Evolutionary conservation across 2,888 invertebrate genomes (phyloP).

Genomic region (Helobdella robusta): DNA sequence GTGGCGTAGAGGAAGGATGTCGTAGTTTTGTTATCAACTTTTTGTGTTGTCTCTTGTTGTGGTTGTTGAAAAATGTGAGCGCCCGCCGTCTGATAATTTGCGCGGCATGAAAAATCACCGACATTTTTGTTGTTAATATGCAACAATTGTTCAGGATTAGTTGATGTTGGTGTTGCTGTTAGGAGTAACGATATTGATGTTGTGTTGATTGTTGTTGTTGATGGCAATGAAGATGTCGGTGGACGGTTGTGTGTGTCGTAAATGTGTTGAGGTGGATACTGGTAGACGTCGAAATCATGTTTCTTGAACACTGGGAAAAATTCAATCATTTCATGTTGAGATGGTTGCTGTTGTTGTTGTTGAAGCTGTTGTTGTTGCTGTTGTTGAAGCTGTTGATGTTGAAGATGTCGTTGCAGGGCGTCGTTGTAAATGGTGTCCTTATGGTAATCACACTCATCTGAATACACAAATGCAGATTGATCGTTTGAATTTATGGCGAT

Average conservation of each 20-base stretch:
- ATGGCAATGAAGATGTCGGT: background rate
- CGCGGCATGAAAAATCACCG: too few relatives aligned
- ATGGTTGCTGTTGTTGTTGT: background rate
- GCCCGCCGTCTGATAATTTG: background rate
- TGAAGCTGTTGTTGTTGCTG: background rate
- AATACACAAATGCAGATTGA: background rate
- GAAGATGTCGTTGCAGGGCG: constrained; percentile 5
- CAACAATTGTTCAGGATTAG: constrained; percentile 3
- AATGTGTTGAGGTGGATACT: too few relatives aligned
- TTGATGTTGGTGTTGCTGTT: too few relatives aligned
- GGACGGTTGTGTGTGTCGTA: too few relatives aligned
- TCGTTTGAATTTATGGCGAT: too few relatives aligned
- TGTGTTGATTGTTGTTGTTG: background rate
- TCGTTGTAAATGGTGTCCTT: background rate
- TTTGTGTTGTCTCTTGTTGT: background rate
- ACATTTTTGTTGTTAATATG: too few relatives aligned
- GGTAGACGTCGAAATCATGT: too few relatives aligned
- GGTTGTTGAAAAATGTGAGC: background rate
- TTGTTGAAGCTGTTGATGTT: background rate
- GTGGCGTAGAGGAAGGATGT: too few relatives aligned
- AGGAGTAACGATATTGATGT: background rate
- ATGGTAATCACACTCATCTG: background rate
- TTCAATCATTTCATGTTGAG: background rate
- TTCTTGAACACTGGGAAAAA: too few relatives aligned
- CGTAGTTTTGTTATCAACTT: background rate